Conservation (phyloP, 1,140 invertebrate species). For the Telenomus remus region DNA sequence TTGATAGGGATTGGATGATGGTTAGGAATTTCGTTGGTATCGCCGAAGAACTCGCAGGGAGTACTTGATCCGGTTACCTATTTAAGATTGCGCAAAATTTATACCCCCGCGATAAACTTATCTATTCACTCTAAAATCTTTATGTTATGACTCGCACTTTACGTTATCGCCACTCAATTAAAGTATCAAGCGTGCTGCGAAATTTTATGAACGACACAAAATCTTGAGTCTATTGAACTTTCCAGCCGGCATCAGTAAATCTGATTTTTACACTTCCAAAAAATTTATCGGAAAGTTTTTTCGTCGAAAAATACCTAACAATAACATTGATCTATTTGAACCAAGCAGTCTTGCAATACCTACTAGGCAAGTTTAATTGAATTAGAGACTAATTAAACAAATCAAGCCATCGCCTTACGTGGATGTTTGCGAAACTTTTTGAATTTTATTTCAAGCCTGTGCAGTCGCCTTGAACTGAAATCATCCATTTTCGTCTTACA, state of each 20-base stretch:
- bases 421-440: neutral
- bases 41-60: neutral
- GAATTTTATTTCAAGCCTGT: too few relatives aligned
- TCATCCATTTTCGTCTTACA: neutral
- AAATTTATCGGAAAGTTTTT: too few relatives aligned
- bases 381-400: neutral
- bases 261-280: too few relatives aligned
- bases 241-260: too few relatives aligned
- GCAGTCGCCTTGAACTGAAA: neutral
- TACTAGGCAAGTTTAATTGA: neutral
- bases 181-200: neutral
- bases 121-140: neutral
- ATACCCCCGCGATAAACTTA: neutral
- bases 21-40: neutral
- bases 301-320: too few relatives aligned
- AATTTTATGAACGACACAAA: too few relatives aligned
- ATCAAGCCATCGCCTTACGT: neutral
- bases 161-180: neutral
- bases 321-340: too few relatives aligned
- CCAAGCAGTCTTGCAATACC: neutral
- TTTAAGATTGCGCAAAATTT: neutral
- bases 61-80: neutral
- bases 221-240: too few relatives aligned
- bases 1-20: too few relatives aligned
- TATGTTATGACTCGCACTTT: slow-evolving; percentile 1